Evolutionary conservation across 2,797 vertebrate genomes (phyloP), one percentile per base, ranked within the genome.

Genomic region (Alfaro cultratus): DNA sequence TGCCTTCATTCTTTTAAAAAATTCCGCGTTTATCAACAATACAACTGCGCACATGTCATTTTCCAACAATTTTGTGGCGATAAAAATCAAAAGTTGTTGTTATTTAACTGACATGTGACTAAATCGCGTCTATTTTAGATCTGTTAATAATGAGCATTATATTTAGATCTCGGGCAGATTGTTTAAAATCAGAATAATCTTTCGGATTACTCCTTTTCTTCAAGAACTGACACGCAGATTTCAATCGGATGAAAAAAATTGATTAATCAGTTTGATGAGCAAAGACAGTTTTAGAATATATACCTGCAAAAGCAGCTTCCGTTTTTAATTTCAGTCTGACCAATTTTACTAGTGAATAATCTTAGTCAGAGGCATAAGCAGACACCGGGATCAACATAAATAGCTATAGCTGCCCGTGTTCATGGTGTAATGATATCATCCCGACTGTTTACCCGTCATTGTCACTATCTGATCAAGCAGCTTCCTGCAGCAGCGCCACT

Each of bases 401-500:
- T 62, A 46, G 31, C 68, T 53, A 26, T 74, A 70, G 55, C 84
- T 75, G 39, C 34, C 64, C 36, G 79, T 86, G 81, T 87, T 34
- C 78, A 86, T 73, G 89, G 41, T 79, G 79, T 78, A 77, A 85
- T 88, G 87, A 87, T 90, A 86, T 87, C 89, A 91, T 87, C 79
- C 91, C 88, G 86, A 83, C 91, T 94, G 93, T 94, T 95, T 93
- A 93, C 92, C 89, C 91, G 91, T 94, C 91, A 92, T 92, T 94
- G 87, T 92, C 91, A 90, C 87, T 86, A 89, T 92, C 91, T 86
- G 90, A 89, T 96, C 89, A 88, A 89, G 74, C 93, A 93, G 91
- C 83, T 89, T 92, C 88, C 91, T 96, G 95, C 96, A 96, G 94
- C 91, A 96, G 96, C 96, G 95, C 95, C 95, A 86, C 89, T 31